A percentile compares a stretch with the other conserved stretches of the same genome.
phyloP scores from a whole-genome alignment of 30 jellyfish, hydroid and myxozoan species.

The Clytia hemisphaerica region DNA sequence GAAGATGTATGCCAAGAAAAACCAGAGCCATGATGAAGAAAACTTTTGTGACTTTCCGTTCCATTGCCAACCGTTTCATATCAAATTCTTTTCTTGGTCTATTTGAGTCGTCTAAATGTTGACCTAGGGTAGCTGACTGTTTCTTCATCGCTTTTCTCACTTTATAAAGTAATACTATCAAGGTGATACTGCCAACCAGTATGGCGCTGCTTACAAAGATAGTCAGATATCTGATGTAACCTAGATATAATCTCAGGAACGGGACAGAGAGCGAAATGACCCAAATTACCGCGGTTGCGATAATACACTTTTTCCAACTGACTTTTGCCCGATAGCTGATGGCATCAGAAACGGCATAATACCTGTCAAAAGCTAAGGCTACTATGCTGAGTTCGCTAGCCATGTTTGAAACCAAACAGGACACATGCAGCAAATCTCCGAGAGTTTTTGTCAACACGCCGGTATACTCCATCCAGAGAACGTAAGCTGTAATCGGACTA shows the following conservation, averaged over 20 bases:
- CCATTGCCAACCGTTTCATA: constrained; percentile 36
- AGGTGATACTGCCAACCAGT: not conserved
- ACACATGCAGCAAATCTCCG: not conserved
- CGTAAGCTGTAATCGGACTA: constrained; percentile 8
- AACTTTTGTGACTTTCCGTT: constrained; percentile 64
- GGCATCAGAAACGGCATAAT: constrained; percentile 9
- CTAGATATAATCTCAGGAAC: not conserved
- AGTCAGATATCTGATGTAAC: constrained; percentile 10
- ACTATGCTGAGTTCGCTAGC: constrained; percentile 13
- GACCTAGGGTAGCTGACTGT: no score
- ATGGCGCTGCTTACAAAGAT: constrained; percentile 4
- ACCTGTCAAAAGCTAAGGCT: constrained; percentile 20
- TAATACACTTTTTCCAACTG: constrained; percentile 14
- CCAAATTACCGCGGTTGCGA: constrained; percentile 8
- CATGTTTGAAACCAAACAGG: constrained; percentile 4
- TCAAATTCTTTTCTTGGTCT: constrained; percentile 3
- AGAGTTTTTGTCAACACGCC: not conserved
- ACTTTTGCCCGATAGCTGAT: constrained; percentile 5
- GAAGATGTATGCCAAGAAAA: constrained; percentile 50
- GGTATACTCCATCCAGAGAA: not conserved
- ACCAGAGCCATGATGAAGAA: constrained; percentile 50
- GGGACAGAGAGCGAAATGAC: constrained; percentile 12
- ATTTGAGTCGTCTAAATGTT: not conserved
- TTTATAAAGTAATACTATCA: not conserved
- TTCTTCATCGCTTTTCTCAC: not conserved